Percentiles rank a stretch among this genome's conserved stretches.
Conservation (phyloP, 2,113 vertebrate genomes). For the Talpa occidentalis region DNA sequence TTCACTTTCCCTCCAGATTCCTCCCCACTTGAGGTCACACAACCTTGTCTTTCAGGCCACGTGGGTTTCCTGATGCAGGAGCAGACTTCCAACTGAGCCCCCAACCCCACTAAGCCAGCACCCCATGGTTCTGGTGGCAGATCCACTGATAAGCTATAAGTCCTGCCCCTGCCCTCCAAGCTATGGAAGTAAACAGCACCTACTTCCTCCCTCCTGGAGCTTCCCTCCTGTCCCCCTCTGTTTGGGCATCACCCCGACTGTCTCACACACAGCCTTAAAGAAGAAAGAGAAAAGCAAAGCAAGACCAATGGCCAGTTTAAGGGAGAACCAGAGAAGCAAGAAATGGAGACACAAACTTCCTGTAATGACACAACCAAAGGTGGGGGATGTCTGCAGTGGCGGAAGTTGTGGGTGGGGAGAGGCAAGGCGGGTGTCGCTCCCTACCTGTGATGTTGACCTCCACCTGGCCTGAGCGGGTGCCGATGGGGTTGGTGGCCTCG, state of each 20-base stretch:
- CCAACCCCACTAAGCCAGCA: not conserved
- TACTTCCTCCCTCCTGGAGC: not conserved
- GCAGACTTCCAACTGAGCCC: not conserved
- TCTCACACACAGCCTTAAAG: not conserved
- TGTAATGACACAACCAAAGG: not conserved
- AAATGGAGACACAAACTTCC: not conserved
- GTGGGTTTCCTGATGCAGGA: not conserved
- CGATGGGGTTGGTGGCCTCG: constrained; percentile 95
- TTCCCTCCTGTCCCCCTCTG: not conserved
- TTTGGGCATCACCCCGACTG: not conserved
- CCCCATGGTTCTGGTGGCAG: not conserved
- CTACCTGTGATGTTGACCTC: constrained; percentile 99
- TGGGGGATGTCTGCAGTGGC: not conserved
- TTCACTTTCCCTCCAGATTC: not conserved
- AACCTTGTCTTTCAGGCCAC: not conserved
- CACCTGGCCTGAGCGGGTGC: constrained; percentile 94
- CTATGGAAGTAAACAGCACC: not conserved
- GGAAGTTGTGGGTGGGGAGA: not conserved
- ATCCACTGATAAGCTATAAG: no score
- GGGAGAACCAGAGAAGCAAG: not conserved
- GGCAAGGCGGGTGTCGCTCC: constrained; percentile 40
- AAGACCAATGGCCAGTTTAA: not conserved
- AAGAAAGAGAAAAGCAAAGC: constrained; percentile 18
- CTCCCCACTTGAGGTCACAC: not conserved
- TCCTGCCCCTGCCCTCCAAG: not conserved